Percentiles rank a stretch among this genome's conserved stretches.
Evolutionary conservation across 2,797 vertebrate genomes (phyloP).

Genomic region (Aldrovandia affinis): DNA sequence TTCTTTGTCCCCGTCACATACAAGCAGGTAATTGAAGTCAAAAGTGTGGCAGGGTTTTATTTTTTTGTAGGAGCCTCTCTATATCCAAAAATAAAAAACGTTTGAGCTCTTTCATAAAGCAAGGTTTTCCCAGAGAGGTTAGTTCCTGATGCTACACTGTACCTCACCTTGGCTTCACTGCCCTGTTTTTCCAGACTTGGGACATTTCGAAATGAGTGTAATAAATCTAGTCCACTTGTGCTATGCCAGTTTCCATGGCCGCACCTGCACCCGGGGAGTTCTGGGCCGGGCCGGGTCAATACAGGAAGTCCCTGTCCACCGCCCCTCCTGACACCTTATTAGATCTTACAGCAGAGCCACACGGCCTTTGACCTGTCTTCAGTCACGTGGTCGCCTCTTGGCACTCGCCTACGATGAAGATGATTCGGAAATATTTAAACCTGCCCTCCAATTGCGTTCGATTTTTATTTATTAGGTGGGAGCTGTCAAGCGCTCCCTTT

Average conservation of each 20-base stretch:
- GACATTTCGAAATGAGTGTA: not conserved
- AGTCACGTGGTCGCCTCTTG: not conserved
- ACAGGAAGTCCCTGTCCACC: not conserved
- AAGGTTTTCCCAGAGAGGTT: not conserved
- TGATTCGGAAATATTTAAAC: not conserved
- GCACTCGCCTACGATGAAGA: not conserved
- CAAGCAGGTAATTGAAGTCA: not conserved
- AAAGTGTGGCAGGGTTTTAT: too few species aligned
- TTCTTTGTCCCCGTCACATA: not conserved
- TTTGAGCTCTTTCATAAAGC: not conserved
- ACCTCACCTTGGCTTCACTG: too few species aligned
- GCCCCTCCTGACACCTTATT: not conserved
- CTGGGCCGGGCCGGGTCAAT: not conserved
- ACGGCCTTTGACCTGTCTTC: not conserved
- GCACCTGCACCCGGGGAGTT: not conserved
- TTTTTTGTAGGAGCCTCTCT: not conserved
- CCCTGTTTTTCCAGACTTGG: not conserved
- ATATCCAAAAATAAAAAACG: not conserved
- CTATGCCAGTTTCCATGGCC: not conserved
- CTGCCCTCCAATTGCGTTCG: not conserved
- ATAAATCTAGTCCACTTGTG: not conserved
- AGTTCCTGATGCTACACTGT: not conserved
- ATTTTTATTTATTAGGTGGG: not conserved
- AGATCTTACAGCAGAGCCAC: not conserved
- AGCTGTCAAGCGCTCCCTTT: conserved; percentile 1